phyloP scores from a whole-genome alignment of 2,888 invertebrate species.

The Drosophila dives region DNA sequence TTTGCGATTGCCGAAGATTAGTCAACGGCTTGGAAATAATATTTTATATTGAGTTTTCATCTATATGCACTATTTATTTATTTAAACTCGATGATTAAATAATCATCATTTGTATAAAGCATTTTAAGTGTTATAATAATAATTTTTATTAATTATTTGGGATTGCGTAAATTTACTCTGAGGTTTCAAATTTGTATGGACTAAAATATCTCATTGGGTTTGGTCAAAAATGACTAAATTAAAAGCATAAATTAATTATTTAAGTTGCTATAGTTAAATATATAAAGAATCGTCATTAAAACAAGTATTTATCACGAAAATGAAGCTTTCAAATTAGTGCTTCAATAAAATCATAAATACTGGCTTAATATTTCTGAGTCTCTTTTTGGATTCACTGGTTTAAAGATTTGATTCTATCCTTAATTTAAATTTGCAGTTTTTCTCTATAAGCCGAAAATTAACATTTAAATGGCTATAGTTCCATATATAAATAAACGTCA shows the following conservation, averaged over 20 bases:
- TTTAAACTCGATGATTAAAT: conserved; percentile 4
- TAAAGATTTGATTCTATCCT: not conserved
- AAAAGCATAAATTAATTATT: not conserved
- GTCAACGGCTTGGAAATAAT: not conserved
- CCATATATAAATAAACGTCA: conserved; percentile 13
- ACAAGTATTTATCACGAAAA: conserved; percentile 20
- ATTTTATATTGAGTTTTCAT: not conserved
- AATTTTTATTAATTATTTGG: conserved; percentile 6
- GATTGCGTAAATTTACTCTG: not conserved
- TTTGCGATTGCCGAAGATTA: conserved; percentile 3
- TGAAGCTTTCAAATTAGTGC: conserved; percentile 57
- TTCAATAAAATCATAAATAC: conserved; percentile 54
- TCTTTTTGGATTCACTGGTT: not conserved
- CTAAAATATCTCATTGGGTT: not conserved
- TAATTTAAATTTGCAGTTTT: not conserved
- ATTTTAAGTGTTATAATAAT: conserved; percentile 49
- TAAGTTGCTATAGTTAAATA: not conserved
- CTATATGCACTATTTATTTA: not conserved
- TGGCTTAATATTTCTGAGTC: not conserved
- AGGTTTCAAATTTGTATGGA: not conserved
- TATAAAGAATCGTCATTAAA: not conserved
- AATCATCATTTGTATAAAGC: conserved; percentile 14
- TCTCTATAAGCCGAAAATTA: not conserved
- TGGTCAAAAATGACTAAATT: not conserved
- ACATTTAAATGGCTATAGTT: not conserved